Percentiles rank a stretch among this genome's conserved stretches.
These are phyloP conservation scores for Rhombomys opimus DNA, from an alignment of 2,113 vertebrate genomes.

Conservation along the genomic window DNA sequence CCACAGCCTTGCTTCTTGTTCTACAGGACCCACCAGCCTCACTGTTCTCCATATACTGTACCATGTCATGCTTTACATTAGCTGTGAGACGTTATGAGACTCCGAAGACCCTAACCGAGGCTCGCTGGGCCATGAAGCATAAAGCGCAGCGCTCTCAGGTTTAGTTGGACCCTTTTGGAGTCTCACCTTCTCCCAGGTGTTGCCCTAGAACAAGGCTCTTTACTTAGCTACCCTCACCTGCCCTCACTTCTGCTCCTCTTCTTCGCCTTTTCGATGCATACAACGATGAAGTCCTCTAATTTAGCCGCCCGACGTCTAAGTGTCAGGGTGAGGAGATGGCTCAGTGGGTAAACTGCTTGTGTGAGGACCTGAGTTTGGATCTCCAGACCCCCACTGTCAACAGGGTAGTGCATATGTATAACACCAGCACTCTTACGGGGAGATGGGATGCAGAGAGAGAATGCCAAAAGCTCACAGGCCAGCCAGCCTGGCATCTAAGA, in stretches of 20 bases:
- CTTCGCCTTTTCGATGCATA: background rate
- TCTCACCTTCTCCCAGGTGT: background rate
- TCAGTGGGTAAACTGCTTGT: background rate
- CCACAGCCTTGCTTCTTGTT: background rate
- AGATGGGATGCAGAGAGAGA: background rate
- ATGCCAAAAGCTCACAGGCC: no score
- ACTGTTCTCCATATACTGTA: fast-evolving
- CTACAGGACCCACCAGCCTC: fast-evolving
- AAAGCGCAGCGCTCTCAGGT: background rate
- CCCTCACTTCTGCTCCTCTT: background rate
- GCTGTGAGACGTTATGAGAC: background rate
- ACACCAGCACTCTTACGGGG: background rate
- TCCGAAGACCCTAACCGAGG: background rate
- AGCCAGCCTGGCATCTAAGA: no score
- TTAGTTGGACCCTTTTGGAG: background rate
- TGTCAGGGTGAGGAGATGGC: background rate
- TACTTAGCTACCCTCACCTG: background rate
- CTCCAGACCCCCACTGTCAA: background rate
- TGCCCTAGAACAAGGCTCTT: background rate
- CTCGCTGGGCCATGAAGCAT: fast-evolving
- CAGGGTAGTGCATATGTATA: background rate
- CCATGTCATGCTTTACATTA: fast-evolving
- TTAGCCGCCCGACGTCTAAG: background rate
- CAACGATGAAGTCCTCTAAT: background rate
- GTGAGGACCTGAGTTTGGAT: background rate